Evolutionary conservation across 1,140 invertebrate genomes (phyloP).

Genomic region (Leptinotarsa defecta): DNA sequence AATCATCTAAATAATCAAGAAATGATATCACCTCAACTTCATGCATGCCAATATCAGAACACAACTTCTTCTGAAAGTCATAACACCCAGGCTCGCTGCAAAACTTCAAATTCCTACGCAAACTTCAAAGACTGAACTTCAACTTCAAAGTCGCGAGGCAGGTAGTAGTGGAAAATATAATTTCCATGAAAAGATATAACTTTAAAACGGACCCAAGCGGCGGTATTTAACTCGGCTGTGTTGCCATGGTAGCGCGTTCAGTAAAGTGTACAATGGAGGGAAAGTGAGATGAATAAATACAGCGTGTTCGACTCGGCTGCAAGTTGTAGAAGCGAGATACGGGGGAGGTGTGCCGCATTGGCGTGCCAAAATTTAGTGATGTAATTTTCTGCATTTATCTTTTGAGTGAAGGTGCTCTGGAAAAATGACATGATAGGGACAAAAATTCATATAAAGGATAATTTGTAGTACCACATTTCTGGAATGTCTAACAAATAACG

Average conservation of each 20-base stretch:
- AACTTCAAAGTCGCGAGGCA: not conserved
- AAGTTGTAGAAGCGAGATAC: constrained; percentile 26
- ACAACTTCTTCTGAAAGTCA: not conserved
- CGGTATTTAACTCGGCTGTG: constrained; percentile 35
- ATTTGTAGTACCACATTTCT: no score
- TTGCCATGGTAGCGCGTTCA: constrained; percentile 42
- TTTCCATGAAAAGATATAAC: constrained; percentile 34
- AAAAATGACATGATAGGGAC: no score
- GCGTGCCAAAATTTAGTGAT: not conserved
- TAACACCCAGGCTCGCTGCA: not conserved
- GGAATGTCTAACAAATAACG: no score
- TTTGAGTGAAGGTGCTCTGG: no score
- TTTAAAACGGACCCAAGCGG: constrained; percentile 38
- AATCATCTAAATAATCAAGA: no score
- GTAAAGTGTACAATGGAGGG: constrained; percentile 38
- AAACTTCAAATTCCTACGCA: not conserved
- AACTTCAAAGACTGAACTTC: constrained; percentile 6
- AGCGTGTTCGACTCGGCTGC: constrained; percentile 36
- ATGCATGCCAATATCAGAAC: no score
- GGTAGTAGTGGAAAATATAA: constrained; percentile 16
- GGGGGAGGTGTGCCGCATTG: not conserved
- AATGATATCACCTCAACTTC: no score
- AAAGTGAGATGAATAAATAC: constrained; percentile 53
- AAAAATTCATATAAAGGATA: no score
- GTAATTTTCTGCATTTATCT: no score